Conservation (phyloP, 2,113 vertebrate genomes). For the Solea senegalensis region DNA sequence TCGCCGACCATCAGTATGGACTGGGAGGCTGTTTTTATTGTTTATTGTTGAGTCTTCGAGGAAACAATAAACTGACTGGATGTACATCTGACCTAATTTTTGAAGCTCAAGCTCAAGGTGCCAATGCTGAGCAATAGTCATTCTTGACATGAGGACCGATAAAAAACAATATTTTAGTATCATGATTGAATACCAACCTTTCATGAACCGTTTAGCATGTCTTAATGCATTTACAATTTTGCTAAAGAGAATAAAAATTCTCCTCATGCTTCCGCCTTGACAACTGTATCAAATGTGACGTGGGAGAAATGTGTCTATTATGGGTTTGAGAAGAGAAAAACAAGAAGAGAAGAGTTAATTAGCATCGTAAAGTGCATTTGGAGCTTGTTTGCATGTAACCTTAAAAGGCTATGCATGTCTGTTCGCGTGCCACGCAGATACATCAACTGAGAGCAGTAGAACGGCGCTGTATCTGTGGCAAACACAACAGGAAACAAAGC, state of each 20-base stretch:
- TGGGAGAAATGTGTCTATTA: slow-evolving; percentile 34
- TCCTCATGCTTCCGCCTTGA: no score
- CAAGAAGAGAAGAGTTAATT: slow-evolving; percentile 53
- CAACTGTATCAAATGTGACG: slow-evolving; percentile 43
- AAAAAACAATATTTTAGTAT: neutral
- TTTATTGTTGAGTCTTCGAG: slow-evolving; percentile 9
- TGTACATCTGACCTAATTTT: neutral
- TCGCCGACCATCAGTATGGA: slow-evolving; percentile 55
- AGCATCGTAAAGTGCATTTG: slow-evolving; percentile 60
- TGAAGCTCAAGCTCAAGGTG: slow-evolving; percentile 1
- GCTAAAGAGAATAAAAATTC: neutral
- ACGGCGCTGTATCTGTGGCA: slow-evolving; percentile 55
- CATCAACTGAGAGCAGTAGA: slow-evolving; percentile 65
- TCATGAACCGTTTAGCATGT: no score
- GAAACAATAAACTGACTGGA: slow-evolving; percentile 5
- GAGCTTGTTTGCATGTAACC: slow-evolving; percentile 69
- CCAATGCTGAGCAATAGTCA: neutral
- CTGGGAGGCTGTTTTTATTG: slow-evolving; percentile 27
- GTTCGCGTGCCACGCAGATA: slow-evolving; percentile 72
- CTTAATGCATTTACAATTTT: no score
- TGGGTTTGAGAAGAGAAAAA: slow-evolving; percentile 29
- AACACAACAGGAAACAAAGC: slow-evolving; percentile 58
- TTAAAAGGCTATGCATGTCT: slow-evolving; percentile 64
- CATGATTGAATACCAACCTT: no score
- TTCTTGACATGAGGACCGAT: no score